Evolutionary conservation across 2,113 vertebrate genomes (phyloP), one percentile per base, ranked within the genome.

Genomic region (Sciurus niger): DNA sequence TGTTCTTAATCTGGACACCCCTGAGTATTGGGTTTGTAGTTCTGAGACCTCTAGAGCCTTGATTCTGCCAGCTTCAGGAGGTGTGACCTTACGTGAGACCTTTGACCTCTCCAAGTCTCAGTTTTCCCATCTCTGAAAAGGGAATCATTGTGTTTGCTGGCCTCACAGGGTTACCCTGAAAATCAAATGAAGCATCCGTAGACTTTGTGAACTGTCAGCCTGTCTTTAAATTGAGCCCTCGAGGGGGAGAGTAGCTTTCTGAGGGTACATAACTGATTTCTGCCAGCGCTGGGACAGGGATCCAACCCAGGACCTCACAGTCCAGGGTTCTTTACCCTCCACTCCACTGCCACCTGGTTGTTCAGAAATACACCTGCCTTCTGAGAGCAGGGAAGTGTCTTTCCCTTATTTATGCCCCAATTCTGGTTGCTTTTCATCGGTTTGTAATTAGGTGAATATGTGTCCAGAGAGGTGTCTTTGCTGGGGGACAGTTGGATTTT

Each of bases 61-160:
- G 65, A 16, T 84, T 93, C 82, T 90, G 68, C 85, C 58, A 37
- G 13, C 53, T 84, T 85, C 46, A 72, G 43, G 40, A 67, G 73
- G 1, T 88, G 32, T 94, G 83, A 86, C 70, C 55, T 94, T 91
- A 92, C 72, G 28, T 94, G 83, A 94, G 63, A 95, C 63, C n/a
- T 11, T 87, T 30, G 30, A 4, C 65, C 73, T 93, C 80, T 89
- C 67, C 30, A 85, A 89, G 55, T 12, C 60, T 96, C 74, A 60
- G 60, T 83, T 93, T 89, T 46, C 40, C 79, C 30, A 67, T 93
- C 37, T 93, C 40, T 93, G n/a, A 79, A 92, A 94, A 92, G 72
- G 58, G 58, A 24, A 67, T 94, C 82, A 43, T 32, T 70, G 60
- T 77, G n/a, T 73, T 40, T 68, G 22, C 51, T n/a, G 34, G 14